Evolutionary conservation across 2,888 invertebrate genomes (phyloP), one percentile per base, ranked within the genome.

Genomic region (Torymus aiolomorphi): DNA sequence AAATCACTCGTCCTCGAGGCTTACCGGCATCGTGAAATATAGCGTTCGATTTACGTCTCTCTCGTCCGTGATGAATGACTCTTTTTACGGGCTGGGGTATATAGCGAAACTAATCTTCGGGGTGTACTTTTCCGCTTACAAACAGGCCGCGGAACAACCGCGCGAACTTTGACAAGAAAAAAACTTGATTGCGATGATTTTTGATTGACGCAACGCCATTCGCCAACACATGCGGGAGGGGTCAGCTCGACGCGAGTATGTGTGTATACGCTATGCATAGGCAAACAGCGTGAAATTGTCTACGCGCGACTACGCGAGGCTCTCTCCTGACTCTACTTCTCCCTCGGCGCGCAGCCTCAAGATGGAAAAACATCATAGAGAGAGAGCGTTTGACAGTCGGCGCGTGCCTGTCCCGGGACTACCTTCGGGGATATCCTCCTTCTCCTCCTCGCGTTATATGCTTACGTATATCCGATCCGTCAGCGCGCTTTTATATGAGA

Each of bases 241-340:
- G 79, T 79, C 75, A 75, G 31, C 61, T 18, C 54, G 20, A 49
- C 13, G 51, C 14, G 3, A 49, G 14, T 14, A 59, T 11, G 10
- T 57, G 8, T 5, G 8, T 8, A 1, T 42, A 51, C 18, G 54
- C 80, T 76, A 80, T 76, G 80, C 80, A 80, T 80, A 80, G 61
- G 62, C 69, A 80, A 80, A 69, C 69, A 80, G 76, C 80, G 76
- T 76, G 76, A 80, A 80, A 80, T 76, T 76, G 69, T 80, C 72
- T 72, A n/a, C 42, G 24, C 16, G 12, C 18, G 57, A 52, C 16
- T 5, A 16, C 18, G 12, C 14, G 16, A 51, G 11, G 11, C 63
- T 42, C n/a, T 52, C 54, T 69, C 24, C 24, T 62, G 18, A 13
- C 12, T 5, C 13, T 16, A 5, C 11, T 52, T n/a, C 69, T 69